Conservation (phyloP, 1,140 invertebrate genomes). For the Papilio xuthus region DNA sequence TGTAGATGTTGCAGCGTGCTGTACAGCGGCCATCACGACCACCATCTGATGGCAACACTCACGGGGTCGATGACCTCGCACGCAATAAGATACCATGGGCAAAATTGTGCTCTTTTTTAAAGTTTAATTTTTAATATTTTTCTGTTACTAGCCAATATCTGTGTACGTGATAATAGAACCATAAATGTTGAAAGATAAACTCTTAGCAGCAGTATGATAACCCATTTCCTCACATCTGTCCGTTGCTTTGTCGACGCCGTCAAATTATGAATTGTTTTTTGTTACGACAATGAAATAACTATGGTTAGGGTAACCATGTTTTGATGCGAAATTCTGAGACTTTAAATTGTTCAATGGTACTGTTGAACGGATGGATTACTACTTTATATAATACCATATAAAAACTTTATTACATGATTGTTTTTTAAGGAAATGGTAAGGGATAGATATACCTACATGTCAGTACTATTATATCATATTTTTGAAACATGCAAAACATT, state of each 20-base stretch:
- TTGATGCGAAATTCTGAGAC: neutral
- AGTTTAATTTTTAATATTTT: neutral
- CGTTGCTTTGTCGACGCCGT: slow-evolving; percentile 46
- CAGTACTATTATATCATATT: no score
- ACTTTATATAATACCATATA: no score
- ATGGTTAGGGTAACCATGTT: neutral
- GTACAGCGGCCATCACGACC: slow-evolving; percentile 64
- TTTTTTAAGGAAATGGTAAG: no score
- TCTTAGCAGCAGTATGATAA: slow-evolving; percentile 48
- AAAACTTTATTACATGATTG: no score
- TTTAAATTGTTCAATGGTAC: neutral
- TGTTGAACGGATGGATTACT: no score
- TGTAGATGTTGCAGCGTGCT: slow-evolving; percentile 48
- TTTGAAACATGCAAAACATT: no score
- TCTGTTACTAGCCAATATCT: slow-evolving; percentile 29
- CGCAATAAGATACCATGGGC: slow-evolving; percentile 25
- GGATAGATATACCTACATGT: no score
- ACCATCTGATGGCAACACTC: slow-evolving; percentile 48
- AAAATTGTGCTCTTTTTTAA: no score
- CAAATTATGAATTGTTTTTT: slow-evolving; percentile 44
- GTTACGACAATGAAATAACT: slow-evolving; percentile 6
- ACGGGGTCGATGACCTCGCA: slow-evolving; percentile 35
- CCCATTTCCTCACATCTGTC: slow-evolving; percentile 55
- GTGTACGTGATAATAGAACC: slow-evolving; percentile 46
- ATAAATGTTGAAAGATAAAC: slow-evolving; percentile 50